A percentile compares a stretch with the other conserved stretches of the same genome.
Evolutionary conservation across 2,888 invertebrate genomes (phyloP).

Genomic region (Mythimna ferrago): DNA sequence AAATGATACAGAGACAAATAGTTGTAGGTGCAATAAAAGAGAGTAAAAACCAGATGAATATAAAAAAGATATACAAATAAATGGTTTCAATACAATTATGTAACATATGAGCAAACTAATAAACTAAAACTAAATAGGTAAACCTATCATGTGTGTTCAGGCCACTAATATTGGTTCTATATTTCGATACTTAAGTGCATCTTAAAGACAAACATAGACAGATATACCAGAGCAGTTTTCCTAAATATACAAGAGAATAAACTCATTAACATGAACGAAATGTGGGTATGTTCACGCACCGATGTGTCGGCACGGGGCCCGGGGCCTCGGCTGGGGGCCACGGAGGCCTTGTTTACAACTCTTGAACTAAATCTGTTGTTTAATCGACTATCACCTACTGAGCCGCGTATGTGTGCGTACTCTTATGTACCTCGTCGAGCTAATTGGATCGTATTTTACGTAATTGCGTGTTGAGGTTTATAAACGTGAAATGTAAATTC

Average conservation of each 20-base stretch:
- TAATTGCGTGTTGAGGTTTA: not conserved
- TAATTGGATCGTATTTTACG: constrained; percentile 18
- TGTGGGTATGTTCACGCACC: constrained; percentile 15
- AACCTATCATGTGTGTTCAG: constrained; percentile 22
- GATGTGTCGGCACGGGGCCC: constrained; percentile 19
- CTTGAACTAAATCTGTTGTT: constrained; percentile 46
- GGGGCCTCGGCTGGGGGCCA: constrained; percentile 14
- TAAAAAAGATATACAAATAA: too few species aligned
- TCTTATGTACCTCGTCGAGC: not conserved
- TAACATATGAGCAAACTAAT: too few species aligned
- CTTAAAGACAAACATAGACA: constrained; percentile 15
- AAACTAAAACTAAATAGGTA: not conserved
- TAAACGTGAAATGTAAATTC: not conserved
- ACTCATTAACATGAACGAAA: constrained; percentile 47
- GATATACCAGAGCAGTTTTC: constrained; percentile 1
- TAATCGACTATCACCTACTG: constrained; percentile 36
- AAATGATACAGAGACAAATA: too few species aligned
- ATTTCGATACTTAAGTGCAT: not conserved
- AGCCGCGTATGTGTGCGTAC: not conserved
- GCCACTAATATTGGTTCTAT: constrained; percentile 2
- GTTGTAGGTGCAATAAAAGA: too few species aligned
- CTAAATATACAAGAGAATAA: constrained; percentile 40
- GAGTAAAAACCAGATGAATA: too few species aligned
- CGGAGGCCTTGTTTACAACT: constrained; percentile 45
- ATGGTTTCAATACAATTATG: too few species aligned